Evolutionary conservation across 2,797 vertebrate species (phyloP).

Genomic region (Xenopus petersii): DNA sequence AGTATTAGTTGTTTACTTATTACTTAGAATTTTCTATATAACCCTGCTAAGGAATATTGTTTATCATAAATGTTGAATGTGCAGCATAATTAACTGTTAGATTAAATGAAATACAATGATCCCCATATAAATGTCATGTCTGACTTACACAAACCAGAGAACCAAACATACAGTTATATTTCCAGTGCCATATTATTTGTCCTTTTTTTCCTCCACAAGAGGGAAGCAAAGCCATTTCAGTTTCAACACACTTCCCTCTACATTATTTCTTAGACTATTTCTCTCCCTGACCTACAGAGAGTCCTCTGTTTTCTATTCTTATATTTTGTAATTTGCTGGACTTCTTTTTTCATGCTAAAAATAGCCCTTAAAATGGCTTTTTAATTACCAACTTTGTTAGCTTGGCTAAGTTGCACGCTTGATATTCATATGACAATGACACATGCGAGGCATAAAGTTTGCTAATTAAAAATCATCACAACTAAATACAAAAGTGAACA

Average conservation of each 20-base stretch:
- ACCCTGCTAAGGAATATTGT: too few relatives aligned
- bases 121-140: too few relatives aligned
- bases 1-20: too few relatives aligned
- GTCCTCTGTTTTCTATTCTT: constrained; percentile 40
- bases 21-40: too few relatives aligned
- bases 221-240: constrained; percentile 41
- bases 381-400: constrained; percentile 49
- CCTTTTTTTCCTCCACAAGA: constrained; percentile 19
- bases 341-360: constrained; percentile 40
- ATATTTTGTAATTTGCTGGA: constrained; percentile 41
- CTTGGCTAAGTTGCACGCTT: constrained; percentile 46
- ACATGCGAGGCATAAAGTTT: constrained; percentile 48
- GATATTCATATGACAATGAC: constrained; percentile 48
- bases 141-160: too few relatives aligned
- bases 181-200: background rate
- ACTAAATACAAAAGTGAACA: constrained; percentile 42
- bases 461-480: constrained; percentile 49
- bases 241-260: background rate
- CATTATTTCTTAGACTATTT: constrained; percentile 24
- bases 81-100: too few relatives aligned
- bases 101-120: too few relatives aligned
- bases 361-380: constrained; percentile 45
- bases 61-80: too few relatives aligned
- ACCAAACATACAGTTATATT: too few relatives aligned
- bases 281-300: constrained; percentile 45